Percentiles rank a stretch among this genome's conserved stretches.
phyloP scores from a whole-genome alignment of 1,140 invertebrate genomes.

The Akabosia matsudoensis region DNA sequence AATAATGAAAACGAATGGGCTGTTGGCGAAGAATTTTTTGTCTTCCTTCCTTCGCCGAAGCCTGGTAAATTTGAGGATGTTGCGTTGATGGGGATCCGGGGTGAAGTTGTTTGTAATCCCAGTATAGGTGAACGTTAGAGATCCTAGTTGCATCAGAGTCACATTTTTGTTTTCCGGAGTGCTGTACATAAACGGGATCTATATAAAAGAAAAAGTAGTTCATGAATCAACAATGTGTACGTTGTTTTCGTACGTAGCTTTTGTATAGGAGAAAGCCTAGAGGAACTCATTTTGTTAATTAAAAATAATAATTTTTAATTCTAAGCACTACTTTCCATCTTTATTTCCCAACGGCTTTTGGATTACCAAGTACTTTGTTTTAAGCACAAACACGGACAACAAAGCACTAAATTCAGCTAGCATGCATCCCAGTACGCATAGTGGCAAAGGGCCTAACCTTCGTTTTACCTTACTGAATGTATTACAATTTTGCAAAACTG shows the following conservation, averaged over 20 bases:
- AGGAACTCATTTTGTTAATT: too few species aligned
- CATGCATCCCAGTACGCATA: background rate
- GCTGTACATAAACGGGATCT: conserved; percentile 7
- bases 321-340: background rate
- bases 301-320: background rate
- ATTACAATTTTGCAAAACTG: background rate
- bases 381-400: background rate
- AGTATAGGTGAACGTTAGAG: conserved; percentile 29
- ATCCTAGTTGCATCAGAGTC: conserved; percentile 38
- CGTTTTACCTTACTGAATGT: background rate
- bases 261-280: background rate
- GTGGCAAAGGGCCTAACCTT: background rate
- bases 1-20: conserved; percentile 41
- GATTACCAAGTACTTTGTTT: background rate
- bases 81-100: background rate
- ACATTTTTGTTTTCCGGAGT: conserved; percentile 24
- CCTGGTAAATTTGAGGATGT: conserved; percentile 29
- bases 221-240: conserved; percentile 10
- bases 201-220: background rate
- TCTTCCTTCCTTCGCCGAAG: conserved; percentile 35
- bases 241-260: background rate
- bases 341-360: conserved; percentile 3
- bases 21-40: conserved; percentile 34
- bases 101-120: conserved; percentile 33
- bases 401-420: background rate